phyloP scores from a whole-genome alignment of 2,113 vertebrate genomes.

The Bubo bubo region DNA sequence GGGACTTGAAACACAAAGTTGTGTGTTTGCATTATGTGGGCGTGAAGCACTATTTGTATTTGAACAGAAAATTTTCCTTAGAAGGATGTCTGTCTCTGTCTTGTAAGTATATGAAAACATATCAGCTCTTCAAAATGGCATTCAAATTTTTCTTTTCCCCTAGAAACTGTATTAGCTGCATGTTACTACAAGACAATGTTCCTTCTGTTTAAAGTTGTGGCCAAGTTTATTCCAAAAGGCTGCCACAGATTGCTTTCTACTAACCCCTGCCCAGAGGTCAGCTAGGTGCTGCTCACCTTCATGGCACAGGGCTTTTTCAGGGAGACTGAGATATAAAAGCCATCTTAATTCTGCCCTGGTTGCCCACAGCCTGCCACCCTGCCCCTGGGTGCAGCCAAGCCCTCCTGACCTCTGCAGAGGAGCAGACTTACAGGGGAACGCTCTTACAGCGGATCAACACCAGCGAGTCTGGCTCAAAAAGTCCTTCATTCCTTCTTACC shows the following conservation, averaged over 20 bases:
- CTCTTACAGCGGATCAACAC: background rate
- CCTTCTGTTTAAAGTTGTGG: background rate
- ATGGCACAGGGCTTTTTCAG: rapidly evolving
- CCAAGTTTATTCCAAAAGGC: background rate
- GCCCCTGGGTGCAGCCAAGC: no score
- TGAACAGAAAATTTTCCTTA: background rate
- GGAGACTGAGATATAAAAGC: rapidly evolving
- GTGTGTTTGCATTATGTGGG: background rate
- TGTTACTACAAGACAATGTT: background rate
- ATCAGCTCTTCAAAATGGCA: background rate
- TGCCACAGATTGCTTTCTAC: background rate
- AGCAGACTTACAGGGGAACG: background rate
- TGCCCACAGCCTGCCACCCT: background rate
- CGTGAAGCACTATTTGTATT: background rate
- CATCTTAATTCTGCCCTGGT: background rate
- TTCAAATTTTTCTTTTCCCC: background rate
- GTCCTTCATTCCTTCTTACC: background rate
- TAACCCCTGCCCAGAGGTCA: background rate
- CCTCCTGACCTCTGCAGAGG: background rate
- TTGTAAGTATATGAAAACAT: background rate
- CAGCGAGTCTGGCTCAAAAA: background rate
- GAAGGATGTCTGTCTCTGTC: background rate
- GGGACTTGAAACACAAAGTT: background rate
- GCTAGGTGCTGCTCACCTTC: background rate
- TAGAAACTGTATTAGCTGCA: background rate